A percentile compares a stretch with the other conserved stretches of the same genome.
These are phyloP conservation scores for Caenorhabditis latens DNA, from an alignment of 1,140 invertebrate species.

Conservation along the genomic window DNA sequence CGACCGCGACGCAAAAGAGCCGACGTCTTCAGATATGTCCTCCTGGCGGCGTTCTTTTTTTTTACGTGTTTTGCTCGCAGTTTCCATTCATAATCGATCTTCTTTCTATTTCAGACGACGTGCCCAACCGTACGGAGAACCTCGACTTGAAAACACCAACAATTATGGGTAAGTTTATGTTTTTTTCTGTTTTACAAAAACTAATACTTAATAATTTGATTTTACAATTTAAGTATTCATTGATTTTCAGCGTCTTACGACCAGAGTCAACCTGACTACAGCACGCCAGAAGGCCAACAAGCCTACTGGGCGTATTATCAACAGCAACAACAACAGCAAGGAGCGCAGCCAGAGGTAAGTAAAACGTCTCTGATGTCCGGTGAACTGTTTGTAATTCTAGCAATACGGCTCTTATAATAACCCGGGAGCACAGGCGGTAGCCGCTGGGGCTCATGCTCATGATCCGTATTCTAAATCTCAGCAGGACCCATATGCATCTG, in stretches of 20 bases:
- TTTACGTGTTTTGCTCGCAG: too few species aligned
- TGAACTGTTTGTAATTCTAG: neutral
- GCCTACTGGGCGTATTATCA: constrained; percentile 39
- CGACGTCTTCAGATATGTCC: too few species aligned
- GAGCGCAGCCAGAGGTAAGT: constrained; percentile 36
- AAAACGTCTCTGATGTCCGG: neutral
- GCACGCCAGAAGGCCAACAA: constrained; percentile 8
- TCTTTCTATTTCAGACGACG: too few species aligned
- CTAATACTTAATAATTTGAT: neutral
- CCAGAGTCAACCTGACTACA: constrained; percentile 36
- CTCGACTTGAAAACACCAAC: too few species aligned
- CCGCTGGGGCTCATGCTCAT: constrained; percentile 35
- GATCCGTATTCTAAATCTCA: constrained; percentile 47
- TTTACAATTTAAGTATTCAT: neutral
- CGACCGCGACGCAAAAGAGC: neutral
- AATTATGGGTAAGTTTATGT: neutral
- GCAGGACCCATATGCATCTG: constrained; percentile 38
- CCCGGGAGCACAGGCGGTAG: constrained; percentile 16
- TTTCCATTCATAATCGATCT: too few species aligned
- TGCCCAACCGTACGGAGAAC: too few species aligned
- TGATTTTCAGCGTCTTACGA: constrained; percentile 44
- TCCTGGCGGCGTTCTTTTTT: too few species aligned
- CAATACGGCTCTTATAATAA: constrained; percentile 16
- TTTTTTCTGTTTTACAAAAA: neutral
- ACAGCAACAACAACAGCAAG: constrained; percentile 35